A percentile compares a stretch with the other conserved stretches of the same genome.
Evolutionary conservation across 2,797 vertebrate genomes (phyloP).

Genomic region (Mycteria americana): DNA sequence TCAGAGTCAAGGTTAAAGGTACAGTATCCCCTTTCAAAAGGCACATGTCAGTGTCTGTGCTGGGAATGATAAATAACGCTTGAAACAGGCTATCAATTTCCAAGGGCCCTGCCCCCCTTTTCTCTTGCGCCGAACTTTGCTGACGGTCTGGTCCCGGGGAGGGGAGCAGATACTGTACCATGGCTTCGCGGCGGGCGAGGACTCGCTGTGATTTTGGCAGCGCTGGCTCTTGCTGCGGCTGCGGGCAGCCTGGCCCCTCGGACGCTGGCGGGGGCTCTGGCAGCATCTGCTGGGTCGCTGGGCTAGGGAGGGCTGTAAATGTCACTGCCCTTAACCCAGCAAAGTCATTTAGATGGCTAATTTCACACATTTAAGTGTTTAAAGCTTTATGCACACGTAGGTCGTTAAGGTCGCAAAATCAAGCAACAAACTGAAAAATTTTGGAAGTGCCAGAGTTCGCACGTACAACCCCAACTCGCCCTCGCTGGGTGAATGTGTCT

Average conservation of each 20-base stretch:
- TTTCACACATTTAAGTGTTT: fast-evolving
- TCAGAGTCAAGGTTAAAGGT: constrained; percentile 80
- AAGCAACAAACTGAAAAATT: neutral
- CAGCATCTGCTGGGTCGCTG: neutral
- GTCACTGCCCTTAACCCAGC: neutral
- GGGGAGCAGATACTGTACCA: neutral
- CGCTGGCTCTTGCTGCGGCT: neutral
- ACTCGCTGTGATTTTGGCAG: fast-evolving
- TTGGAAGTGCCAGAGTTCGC: neutral
- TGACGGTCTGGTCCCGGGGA: neutral
- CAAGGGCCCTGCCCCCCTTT: constrained; percentile 12
- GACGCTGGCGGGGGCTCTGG: fast-evolving
- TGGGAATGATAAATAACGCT: constrained; percentile 71
- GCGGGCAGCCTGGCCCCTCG: fast-evolving
- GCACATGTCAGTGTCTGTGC: constrained; percentile 70
- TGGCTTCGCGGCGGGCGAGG: fast-evolving
- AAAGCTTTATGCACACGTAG: fast-evolving
- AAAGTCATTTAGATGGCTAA: fast-evolving
- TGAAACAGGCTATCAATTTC: constrained; percentile 63
- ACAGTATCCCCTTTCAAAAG: constrained; percentile 79
- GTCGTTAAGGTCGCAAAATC: neutral
- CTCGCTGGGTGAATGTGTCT: neutral
- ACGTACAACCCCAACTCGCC: fast-evolving
- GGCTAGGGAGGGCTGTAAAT: neutral
- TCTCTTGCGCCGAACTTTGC: neutral